A percentile compares a stretch with the other conserved stretches of the same genome.
Evolutionary conservation across 2,888 invertebrate species (phyloP).

Genomic region (Uropetala carovei): DNA sequence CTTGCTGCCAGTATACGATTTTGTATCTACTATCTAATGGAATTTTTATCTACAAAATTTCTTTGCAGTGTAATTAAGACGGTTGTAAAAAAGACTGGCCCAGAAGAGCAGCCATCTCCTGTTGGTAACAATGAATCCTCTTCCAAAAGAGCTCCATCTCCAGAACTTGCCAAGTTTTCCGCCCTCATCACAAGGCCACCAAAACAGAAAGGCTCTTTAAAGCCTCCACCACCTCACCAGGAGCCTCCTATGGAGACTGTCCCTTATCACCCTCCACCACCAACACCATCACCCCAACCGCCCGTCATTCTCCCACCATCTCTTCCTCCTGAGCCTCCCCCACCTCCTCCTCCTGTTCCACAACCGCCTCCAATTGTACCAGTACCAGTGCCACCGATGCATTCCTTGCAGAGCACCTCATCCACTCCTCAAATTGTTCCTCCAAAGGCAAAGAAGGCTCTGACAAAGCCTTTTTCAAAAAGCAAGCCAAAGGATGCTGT

Average conservation of each 20-base stretch:
- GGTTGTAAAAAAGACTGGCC: conserved; percentile 78
- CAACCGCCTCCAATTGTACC: conserved; percentile 60
- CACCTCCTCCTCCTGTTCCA: conserved; percentile 65
- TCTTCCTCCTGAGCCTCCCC: conserved; percentile 41
- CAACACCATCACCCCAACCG: conserved; percentile 19
- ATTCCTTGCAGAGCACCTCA: not conserved
- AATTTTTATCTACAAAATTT: conserved; percentile 67
- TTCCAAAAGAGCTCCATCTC: conserved; percentile 83
- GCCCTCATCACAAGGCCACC: conserved; percentile 89
- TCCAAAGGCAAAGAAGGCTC: conserved; percentile 72
- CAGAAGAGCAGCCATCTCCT: conserved; percentile 74
- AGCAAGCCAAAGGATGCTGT: conserved; percentile 72
- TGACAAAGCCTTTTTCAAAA: conserved; percentile 74
- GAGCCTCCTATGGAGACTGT: not conserved
- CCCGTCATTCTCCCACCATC: conserved; percentile 64
- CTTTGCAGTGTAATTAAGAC: conserved; percentile 81
- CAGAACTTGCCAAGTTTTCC: conserved; percentile 89
- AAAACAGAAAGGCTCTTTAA: conserved; percentile 79
- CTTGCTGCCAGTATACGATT: not conserved
- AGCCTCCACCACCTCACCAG: conserved; percentile 69
- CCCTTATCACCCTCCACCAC: conserved; percentile 26
- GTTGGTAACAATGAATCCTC: conserved; percentile 73
- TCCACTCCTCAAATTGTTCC: not conserved
- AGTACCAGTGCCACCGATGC: not conserved
- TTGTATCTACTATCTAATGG: not conserved